A percentile compares a stretch with the other conserved stretches of the same genome.
Conservation (phyloP, 2,113 vertebrate species). For the Phyllopteryx taeniolatus region DNA sequence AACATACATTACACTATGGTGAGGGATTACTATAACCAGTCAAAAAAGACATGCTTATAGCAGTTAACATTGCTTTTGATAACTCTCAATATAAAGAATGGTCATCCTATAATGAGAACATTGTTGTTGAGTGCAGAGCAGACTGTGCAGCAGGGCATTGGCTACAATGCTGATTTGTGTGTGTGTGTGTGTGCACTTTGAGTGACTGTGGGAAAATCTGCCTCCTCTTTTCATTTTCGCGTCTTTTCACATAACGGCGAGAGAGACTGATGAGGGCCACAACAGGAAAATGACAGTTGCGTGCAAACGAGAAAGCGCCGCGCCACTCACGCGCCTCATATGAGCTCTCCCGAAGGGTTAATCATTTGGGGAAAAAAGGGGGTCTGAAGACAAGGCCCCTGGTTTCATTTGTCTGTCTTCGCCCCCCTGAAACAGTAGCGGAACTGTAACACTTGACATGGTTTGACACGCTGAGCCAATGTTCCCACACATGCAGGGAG, state of each 20-base stretch:
- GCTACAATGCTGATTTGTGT: constrained; percentile 82
- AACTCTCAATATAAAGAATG: constrained; percentile 82
- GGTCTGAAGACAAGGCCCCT: constrained; percentile 82
- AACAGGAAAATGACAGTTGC: constrained; percentile 96
- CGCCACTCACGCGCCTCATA: constrained; percentile 83
- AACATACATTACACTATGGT: no score
- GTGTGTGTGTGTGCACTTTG: constrained; percentile 86
- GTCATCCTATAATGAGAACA: constrained; percentile 92
- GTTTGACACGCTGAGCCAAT: constrained; percentile 79
- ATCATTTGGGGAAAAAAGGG: constrained; percentile 82
- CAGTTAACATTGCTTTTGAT: constrained; percentile 80
- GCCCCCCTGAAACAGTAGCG: constrained; percentile 77
- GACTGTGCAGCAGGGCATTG: constrained; percentile 64
- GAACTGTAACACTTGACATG: constrained; percentile 98
- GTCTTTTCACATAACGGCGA: constrained; percentile 92
- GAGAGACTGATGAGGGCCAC: constrained; percentile 95
- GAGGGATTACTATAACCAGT: not conserved
- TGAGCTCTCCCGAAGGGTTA: constrained; percentile 89
- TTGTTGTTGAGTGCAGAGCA: constrained; percentile 89
- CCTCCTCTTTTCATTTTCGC: constrained; percentile 98
- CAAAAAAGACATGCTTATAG: not conserved
- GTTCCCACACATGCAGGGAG: constrained; percentile 84
- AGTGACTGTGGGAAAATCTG: constrained; percentile 99
- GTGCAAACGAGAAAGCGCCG: constrained; percentile 84
- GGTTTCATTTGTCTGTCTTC: constrained; percentile 75